These are phyloP conservation scores for Apostichopus parvimensis DNA, from an alignment of 35 echinoderm and acorn worm species.

Conservation along the genomic window DNA sequence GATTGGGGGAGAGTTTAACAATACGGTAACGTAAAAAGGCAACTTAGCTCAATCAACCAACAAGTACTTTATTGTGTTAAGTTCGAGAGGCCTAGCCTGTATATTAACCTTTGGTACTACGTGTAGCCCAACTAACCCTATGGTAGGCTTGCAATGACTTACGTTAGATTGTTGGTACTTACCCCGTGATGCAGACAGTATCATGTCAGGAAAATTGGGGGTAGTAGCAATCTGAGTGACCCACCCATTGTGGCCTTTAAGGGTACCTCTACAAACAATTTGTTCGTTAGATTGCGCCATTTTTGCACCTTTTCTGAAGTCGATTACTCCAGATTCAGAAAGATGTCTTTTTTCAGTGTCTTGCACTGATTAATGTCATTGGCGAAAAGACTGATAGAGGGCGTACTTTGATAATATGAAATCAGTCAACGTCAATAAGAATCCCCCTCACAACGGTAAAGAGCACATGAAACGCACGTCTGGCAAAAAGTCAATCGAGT, in stretches of 20 bases:
- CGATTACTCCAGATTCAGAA: slow-evolving; percentile 49
- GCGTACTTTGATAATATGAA: background rate
- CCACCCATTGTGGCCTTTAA: slow-evolving; percentile 94
- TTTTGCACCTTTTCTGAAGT: slow-evolving; percentile 63
- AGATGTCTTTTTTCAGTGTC: slow-evolving; percentile 16
- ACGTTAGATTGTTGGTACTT: slow-evolving; percentile 19
- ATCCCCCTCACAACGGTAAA: no score
- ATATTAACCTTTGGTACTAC: no score
- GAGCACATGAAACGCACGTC: no score
- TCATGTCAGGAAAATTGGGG: slow-evolving; percentile 84
- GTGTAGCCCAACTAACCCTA: background rate
- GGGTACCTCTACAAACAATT: slow-evolving; percentile 85
- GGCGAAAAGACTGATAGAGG: slow-evolving; percentile 48
- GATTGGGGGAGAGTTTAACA: no score
- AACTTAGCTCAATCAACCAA: no score
- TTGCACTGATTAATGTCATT: background rate
- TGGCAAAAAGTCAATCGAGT: no score
- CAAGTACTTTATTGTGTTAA: no score
- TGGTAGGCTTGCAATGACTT: background rate
- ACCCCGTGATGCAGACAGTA: slow-evolving; percentile 96
- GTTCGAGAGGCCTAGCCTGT: no score
- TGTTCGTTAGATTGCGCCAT: slow-evolving; percentile 70
- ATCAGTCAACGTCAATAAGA: no score
- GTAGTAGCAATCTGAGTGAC: slow-evolving; percentile 98
- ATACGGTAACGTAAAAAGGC: no score